Percentiles rank a stretch among this genome's conserved stretches.
These are phyloP conservation scores for Cyprinodon brontotheroides DNA, from an alignment of 2,113 vertebrate species.

Conservation along the genomic window DNA sequence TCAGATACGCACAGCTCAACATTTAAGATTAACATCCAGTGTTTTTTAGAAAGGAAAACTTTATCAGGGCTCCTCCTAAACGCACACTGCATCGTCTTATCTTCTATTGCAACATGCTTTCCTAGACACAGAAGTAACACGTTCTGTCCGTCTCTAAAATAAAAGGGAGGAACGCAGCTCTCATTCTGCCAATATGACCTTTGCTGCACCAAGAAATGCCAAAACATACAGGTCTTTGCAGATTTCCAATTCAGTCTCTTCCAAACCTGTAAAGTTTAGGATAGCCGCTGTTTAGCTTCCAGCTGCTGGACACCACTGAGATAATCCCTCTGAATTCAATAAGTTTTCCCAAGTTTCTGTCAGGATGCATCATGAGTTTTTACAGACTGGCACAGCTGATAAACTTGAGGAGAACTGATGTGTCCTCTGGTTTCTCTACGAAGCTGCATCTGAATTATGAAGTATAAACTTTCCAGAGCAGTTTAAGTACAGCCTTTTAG, in stretches of 20 bases:
- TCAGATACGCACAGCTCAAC: too few relatives aligned
- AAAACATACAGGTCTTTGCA: neutral
- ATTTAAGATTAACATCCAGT: too few relatives aligned
- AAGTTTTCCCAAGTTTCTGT: neutral
- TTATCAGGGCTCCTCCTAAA: too few relatives aligned
- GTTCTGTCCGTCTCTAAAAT: neutral
- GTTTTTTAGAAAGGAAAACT: too few relatives aligned
- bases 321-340: conserved; percentile 11
- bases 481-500: neutral
- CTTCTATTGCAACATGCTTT: too few relatives aligned
- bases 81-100: too few relatives aligned
- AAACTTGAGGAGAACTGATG: neutral
- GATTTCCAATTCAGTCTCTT: neutral
- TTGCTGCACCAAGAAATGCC: neutral
- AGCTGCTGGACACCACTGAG: neutral
- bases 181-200: neutral
- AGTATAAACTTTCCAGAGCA: neutral
- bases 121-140: neutral
- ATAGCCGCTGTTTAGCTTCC: neutral
- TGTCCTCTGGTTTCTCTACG: neutral
- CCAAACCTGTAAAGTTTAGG: neutral
- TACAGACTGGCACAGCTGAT: neutral
- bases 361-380: neutral
- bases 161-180: neutral
- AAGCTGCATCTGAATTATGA: conserved; percentile 5